Conservation (phyloP, 2,797 vertebrate genomes). For the Lagothrix lagotricha region DNA sequence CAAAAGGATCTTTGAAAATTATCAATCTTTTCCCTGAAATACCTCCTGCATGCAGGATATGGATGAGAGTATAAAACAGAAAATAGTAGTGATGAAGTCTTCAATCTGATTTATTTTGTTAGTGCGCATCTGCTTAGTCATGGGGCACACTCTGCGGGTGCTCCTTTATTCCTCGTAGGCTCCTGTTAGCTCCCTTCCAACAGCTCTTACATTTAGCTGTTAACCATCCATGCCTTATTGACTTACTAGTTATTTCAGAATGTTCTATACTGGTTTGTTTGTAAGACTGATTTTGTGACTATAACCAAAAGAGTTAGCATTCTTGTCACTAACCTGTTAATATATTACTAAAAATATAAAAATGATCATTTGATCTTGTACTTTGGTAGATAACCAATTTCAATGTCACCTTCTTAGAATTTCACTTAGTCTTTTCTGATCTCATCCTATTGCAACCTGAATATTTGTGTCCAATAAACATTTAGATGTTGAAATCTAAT, state of each 20-base stretch:
- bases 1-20: not conserved
- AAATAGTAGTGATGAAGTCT: not conserved
- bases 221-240: not conserved
- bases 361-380: not conserved
- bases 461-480: not conserved
- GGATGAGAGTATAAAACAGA: not conserved
- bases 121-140: accelerated
- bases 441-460: not conserved
- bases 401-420: not conserved
- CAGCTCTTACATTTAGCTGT: not conserved
- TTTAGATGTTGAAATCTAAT: not conserved
- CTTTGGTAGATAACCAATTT: not conserved
- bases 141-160: accelerated
- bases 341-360: not conserved
- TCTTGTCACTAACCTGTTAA: not conserved
- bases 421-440: not conserved
- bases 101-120: not conserved
- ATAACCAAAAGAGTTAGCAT: not conserved
- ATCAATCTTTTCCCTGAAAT: not conserved
- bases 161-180: accelerated
- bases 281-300: not conserved
- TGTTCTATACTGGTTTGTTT: not conserved
- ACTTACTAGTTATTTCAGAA: not conserved
- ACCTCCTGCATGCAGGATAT: not conserved
- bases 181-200: not conserved